phyloP scores from a whole-genome alignment of 2,797 vertebrate genomes.

The Ciconia nigra region DNA sequence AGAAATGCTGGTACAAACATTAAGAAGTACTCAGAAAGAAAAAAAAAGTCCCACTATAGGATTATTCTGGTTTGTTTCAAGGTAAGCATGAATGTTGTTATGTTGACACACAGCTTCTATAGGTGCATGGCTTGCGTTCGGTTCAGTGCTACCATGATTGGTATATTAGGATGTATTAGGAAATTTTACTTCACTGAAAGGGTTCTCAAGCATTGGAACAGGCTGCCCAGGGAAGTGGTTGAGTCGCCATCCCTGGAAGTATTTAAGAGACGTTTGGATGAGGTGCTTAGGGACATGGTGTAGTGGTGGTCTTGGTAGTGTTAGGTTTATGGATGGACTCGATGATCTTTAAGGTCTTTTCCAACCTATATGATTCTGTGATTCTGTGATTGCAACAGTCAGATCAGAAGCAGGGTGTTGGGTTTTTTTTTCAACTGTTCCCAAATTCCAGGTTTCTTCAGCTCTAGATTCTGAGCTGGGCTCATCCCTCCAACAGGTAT shows the following conservation, averaged over 20 bases:
- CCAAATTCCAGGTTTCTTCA: neutral
- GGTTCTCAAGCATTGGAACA: too few species aligned
- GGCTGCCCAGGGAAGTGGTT: too few species aligned
- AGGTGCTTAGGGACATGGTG: too few species aligned
- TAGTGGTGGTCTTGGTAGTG: too few species aligned
- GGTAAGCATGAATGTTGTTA: neutral
- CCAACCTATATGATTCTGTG: too few species aligned
- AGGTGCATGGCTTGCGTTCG: neutral
- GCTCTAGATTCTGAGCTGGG: neutral
- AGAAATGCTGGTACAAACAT: neutral
- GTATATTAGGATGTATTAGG: too few species aligned
- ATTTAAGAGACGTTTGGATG: too few species aligned
- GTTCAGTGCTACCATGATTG: neutral
- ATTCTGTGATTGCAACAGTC: neutral
- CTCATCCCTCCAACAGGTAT: neutral
- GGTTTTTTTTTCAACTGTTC: neutral
- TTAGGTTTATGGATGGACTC: too few species aligned
- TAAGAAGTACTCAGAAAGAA: neutral
- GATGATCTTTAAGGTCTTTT: too few species aligned
- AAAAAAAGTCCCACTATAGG: neutral
- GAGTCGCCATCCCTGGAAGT: too few species aligned
- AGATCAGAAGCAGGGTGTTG: neutral
- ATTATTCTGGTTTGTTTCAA: neutral
- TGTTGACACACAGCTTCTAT: neutral
- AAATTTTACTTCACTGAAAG: too few species aligned